Evolutionary conservation across 2,113 vertebrate species (phyloP).

Genomic region (Elgaria multicarinata): DNA sequence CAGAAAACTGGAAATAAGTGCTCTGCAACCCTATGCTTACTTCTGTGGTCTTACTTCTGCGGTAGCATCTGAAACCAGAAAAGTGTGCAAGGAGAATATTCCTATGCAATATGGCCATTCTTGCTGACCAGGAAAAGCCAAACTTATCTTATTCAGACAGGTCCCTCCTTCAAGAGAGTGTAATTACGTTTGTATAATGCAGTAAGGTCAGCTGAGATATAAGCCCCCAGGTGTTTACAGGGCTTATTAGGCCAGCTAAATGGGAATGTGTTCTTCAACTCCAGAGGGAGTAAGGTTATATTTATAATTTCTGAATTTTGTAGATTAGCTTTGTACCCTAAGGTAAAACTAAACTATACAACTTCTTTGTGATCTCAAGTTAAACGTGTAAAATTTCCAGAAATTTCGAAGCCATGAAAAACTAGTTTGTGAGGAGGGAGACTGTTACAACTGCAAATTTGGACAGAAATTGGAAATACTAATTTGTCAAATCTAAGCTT

Average conservation of each 20-base stretch:
- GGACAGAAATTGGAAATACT: not conserved
- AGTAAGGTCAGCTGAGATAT: not conserved
- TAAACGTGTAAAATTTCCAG: not conserved
- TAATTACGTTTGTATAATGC: not conserved
- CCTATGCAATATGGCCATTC: not conserved
- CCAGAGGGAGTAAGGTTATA: not conserved
- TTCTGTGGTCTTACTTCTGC: too few relatives aligned
- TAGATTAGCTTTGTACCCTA: not conserved
- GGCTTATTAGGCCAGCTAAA: not conserved
- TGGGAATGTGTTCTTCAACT: not conserved
- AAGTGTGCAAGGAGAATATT: not conserved
- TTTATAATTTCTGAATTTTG: not conserved
- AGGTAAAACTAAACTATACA: not conserved
- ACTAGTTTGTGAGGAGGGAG: not conserved
- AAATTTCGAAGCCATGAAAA: not conserved
- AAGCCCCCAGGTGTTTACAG: not conserved
- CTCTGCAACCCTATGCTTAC: too few relatives aligned
- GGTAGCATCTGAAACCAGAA: not conserved
- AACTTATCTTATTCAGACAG: not conserved
- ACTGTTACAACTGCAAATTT: too few relatives aligned
- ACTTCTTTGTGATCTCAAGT: not conserved
- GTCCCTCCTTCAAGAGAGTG: not conserved
- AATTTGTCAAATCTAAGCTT: not conserved
- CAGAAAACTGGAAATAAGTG: too few relatives aligned
- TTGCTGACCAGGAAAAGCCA: not conserved